phyloP scores from a whole-genome alignment of 2,888 invertebrate species.

The Nymphalis c-album region DNA sequence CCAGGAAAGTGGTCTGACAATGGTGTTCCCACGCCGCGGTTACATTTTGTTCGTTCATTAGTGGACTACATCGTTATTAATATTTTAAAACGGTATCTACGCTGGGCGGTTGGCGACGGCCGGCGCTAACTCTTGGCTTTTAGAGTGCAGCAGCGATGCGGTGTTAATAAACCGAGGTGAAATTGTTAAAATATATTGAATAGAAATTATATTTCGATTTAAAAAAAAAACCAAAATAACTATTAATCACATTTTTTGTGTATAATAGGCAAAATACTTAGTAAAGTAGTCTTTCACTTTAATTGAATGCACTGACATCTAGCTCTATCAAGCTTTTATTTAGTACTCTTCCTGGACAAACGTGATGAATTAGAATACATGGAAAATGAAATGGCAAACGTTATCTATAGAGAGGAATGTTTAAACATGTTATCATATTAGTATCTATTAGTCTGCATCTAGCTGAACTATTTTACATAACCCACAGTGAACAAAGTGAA shows the following conservation, averaged over 20 bases:
- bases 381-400: too few relatives aligned
- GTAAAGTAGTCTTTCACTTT: too few relatives aligned
- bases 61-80: slow-evolving; percentile 70
- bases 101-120: slow-evolving; percentile 9
- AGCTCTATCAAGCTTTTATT: too few relatives aligned
- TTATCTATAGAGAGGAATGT: too few relatives aligned
- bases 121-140: slow-evolving; percentile 8
- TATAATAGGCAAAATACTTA: too few relatives aligned
- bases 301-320: too few relatives aligned
- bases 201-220: too few relatives aligned
- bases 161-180: background rate
- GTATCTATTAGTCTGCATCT: background rate
- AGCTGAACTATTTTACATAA: slow-evolving; percentile 9
- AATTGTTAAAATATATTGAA: too few relatives aligned
- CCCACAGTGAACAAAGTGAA: slow-evolving; percentile 4
- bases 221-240: too few relatives aligned
- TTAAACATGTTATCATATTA: background rate
- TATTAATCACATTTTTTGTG: too few relatives aligned
- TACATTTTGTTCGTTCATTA: slow-evolving; percentile 66
- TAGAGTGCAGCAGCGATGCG: slow-evolving; percentile 2
- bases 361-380: too few relatives aligned
- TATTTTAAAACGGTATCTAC: slow-evolving; percentile 72
- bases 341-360: too few relatives aligned
- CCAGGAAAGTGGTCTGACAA: slow-evolving; percentile 51
- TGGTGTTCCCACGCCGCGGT: slow-evolving; percentile 60